Conservation (phyloP, 1,140 invertebrate genomes). For the Bicyclus anynana region DNA sequence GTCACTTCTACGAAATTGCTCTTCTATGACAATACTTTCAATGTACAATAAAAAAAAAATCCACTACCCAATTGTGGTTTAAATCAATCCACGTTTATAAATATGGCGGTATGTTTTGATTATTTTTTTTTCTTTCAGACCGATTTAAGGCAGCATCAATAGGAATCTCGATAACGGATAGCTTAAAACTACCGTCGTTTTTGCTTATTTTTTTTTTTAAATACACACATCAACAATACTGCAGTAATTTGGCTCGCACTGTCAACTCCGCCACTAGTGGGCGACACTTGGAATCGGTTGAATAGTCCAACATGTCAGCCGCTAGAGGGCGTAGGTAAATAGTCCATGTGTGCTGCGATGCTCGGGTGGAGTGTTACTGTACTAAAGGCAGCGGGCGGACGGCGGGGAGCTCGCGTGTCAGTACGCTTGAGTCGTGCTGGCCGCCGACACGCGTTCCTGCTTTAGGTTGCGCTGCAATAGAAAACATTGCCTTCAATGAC, state of each 20-base stretch:
- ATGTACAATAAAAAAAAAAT: no score
- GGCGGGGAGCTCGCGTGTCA: conserved; percentile 55
- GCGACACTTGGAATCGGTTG: background rate
- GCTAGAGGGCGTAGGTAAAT: no score
- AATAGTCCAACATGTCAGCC: conserved; percentile 13
- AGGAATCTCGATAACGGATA: conserved; percentile 31
- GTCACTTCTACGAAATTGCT: no score
- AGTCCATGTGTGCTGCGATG: conserved; percentile 10
- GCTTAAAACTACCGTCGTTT: conserved; percentile 13
- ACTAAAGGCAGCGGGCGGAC: conserved; percentile 58
- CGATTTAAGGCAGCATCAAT: conserved; percentile 33
- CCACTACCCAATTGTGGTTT: no score
- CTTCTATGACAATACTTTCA: no score
- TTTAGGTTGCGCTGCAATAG: conserved; percentile 61
- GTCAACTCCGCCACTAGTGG: background rate
- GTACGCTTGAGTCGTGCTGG: conserved; percentile 71
- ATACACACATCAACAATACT: conserved; percentile 39
- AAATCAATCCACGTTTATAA: no score
- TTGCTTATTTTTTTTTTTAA: conserved; percentile 7
- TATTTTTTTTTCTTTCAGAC: no score
- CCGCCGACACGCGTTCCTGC: conserved; percentile 58
- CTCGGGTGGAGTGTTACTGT: conserved; percentile 5
- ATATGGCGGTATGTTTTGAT: no score
- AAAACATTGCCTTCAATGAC: background rate
- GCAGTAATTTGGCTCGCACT: conserved; percentile 31